phyloP scores from a whole-genome alignment of 2,888 invertebrate genomes.

The Lasiommata megera region DNA sequence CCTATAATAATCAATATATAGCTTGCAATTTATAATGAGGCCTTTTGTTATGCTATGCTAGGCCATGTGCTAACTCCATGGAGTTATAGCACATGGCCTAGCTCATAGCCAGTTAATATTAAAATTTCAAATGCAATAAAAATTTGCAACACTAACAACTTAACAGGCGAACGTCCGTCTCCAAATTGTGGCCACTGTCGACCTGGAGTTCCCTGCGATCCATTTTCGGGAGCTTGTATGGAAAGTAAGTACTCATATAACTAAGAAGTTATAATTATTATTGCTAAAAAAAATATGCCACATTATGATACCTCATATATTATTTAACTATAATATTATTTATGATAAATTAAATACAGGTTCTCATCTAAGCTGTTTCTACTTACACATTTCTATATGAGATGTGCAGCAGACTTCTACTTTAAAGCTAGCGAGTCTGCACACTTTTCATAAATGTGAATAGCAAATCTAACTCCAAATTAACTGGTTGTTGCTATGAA shows the following conservation, averaged over 20 bases:
- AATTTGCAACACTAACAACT: not conserved
- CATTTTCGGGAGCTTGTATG: slow-evolving; percentile 90
- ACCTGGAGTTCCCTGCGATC: slow-evolving; percentile 88
- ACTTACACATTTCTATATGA: slow-evolving; percentile 29
- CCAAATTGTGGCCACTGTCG: slow-evolving; percentile 87
- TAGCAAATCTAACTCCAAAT: slow-evolving; percentile 80
- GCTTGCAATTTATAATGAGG: too few species aligned
- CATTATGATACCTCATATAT: slow-evolving; percentile 20
- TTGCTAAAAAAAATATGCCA: slow-evolving; percentile 15
- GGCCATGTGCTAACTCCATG: too few species aligned
- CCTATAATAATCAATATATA: too few species aligned
- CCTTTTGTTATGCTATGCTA: too few species aligned
- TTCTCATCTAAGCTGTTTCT: slow-evolving; percentile 28
- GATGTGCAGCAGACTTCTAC: slow-evolving; percentile 43
- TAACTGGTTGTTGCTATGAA: slow-evolving; percentile 77
- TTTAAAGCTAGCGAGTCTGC: slow-evolving; percentile 65
- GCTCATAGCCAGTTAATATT: too few species aligned
- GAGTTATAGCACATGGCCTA: too few species aligned
- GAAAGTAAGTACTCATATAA: slow-evolving; percentile 84
- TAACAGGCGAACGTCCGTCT: slow-evolving; percentile 1
- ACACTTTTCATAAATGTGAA: slow-evolving; percentile 52
- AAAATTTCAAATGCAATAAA: too few species aligned
- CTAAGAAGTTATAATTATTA: slow-evolving; percentile 4
- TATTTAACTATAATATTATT: slow-evolving; percentile 29
- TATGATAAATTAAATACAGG: slow-evolving; percentile 19